These are phyloP conservation scores for Tachysurus fulvidraco DNA, from an alignment of 2,113 vertebrate genomes.

Conservation along the genomic window DNA sequence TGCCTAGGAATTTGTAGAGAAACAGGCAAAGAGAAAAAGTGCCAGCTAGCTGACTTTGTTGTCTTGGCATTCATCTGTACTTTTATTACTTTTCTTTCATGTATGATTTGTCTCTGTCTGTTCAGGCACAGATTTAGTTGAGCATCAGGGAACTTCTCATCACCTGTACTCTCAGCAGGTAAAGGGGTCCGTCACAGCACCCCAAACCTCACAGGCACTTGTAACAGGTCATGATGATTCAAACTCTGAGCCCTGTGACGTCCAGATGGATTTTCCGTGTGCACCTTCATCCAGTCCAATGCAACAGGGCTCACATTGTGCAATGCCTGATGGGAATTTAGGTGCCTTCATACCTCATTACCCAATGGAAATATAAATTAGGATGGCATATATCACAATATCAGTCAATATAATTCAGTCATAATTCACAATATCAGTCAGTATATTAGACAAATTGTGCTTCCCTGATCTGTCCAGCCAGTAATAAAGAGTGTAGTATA, in stretches of 20 bases:
- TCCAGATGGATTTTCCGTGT: slow-evolving; percentile 61
- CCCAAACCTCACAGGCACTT: slow-evolving; percentile 68
- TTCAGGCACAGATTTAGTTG: no score
- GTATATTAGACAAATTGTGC: not conserved
- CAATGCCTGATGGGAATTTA: not conserved
- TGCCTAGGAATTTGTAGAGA: no score
- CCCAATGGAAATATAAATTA: slow-evolving; percentile 28
- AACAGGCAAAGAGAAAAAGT: slow-evolving; percentile 27
- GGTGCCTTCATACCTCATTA: slow-evolving; percentile 54
- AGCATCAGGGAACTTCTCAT: no score
- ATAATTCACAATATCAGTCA: no score
- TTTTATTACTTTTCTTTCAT: no score
- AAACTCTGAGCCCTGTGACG: slow-evolving; percentile 37
- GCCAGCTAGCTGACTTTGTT: not conserved
- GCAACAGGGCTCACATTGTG: slow-evolving; percentile 63
- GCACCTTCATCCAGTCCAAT: slow-evolving; percentile 59
- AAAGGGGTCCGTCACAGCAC: slow-evolving; percentile 55
- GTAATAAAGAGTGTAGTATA: no score
- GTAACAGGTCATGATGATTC: slow-evolving; percentile 65
- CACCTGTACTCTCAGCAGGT: no score
- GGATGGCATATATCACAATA: not conserved
- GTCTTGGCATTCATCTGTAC: no score
- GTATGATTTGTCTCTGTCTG: no score
- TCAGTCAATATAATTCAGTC: no score
- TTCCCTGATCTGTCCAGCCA: no score